phyloP scores from a whole-genome alignment of 1,140 invertebrate species.

The Ladona fulva region DNA sequence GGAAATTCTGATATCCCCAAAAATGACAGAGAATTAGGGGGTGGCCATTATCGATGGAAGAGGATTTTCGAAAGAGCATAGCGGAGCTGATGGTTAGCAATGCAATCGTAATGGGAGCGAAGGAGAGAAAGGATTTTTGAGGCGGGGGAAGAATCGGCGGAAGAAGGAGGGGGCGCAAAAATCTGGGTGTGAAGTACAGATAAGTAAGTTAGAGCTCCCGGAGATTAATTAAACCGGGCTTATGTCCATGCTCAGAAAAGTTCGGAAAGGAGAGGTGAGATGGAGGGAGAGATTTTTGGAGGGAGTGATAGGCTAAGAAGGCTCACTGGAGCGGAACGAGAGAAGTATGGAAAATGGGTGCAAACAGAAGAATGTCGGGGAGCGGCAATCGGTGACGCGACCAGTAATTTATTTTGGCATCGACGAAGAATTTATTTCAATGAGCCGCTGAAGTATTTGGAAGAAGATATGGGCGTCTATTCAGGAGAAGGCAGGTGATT shows the following conservation, averaged over 20 bases:
- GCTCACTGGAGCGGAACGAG: background rate
- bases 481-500: background rate
- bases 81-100: too few relatives aligned
- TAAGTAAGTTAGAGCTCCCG: background rate
- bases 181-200: conserved; percentile 8
- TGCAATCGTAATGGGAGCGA: background rate
- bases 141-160: too few relatives aligned
- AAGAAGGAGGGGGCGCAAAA: background rate
- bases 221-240: conserved; percentile 9
- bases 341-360: background rate
- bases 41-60: too few relatives aligned
- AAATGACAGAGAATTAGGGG: too few relatives aligned
- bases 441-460: background rate
- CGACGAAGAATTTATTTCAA: background rate
- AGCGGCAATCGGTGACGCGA: background rate
- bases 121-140: background rate
- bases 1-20: too few relatives aligned
- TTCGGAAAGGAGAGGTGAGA: background rate
- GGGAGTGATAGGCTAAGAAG: background rate
- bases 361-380: background rate
- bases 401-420: background rate
- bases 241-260: conserved; percentile 9
- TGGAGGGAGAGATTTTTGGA: background rate
- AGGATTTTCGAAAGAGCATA: too few relatives aligned
- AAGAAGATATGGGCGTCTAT: background rate